Base-by-base conservation (phyloP, 2,113 vertebrate genomes). In the Hirundichthys speculiger region DNA sequence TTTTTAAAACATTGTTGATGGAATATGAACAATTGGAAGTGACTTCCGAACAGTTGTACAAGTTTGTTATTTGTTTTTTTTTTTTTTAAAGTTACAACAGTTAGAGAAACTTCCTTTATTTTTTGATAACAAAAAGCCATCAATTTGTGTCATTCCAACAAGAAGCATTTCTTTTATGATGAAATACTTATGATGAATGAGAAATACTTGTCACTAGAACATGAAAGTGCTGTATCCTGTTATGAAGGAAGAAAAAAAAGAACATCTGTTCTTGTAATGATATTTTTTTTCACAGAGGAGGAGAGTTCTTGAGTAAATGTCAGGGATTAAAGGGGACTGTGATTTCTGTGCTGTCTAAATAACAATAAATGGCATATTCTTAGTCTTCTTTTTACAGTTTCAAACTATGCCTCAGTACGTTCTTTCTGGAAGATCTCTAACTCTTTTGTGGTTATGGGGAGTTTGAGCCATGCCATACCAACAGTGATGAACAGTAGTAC, bases 161-260 rank as follows among this genome's bases (percentile, higher is more conserved):
- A 64, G 34, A 53, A 49, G 21, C 27, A 13, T 56, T 53, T 45
- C 39, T 45, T 73, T 68, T 15, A 25, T 61, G 69, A 77, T 57
- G 49, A 76, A 64, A 85, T 27, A 21, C 22, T 56, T 63, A 30
- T 65, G 19, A 24, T 34, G 64, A 69, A 62, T 48, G 55, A 68
- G 45, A 69, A 68, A 59, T 15, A 50, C 15, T 42, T 78, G 71
- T 75, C 71, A 67, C 56, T 60, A 24, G 27, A 64, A 62, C 64
- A 71, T 58, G 38, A 84, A 72, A 34, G 69, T 57, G 21, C 50
- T 27, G 27, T 27, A 59, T 40, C 42, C 2, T 58, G 55, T 25
- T 8, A 27, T 56, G 34, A 60, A 48, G 19, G 11, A 13, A 10
- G 10, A 10, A 64, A 39, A 50, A n/a, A 45, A 15, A 34, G 45